Evolutionary conservation across 35 echinoderm and acorn worm species (phyloP), one percentile per base, ranked within the genome.

Genomic region (Chiridota heheva): DNA sequence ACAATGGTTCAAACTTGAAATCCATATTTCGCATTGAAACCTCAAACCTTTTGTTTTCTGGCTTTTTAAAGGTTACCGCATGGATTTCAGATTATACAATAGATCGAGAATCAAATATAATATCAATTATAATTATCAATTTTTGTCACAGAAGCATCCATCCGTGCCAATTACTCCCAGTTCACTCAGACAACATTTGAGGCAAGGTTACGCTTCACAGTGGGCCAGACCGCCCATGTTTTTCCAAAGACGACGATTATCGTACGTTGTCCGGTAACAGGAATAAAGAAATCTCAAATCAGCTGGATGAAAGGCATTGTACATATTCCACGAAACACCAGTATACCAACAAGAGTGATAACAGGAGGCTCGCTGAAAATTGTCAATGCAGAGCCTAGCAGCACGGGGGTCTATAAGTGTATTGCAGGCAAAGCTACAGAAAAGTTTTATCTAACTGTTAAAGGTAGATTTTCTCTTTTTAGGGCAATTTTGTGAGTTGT

Each of bases 361-460:
- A 31, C 53, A 0, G 75, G 75, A 1, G 75, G 75, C 18, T 37
- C 53, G 16, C 36, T 78, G 7, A 78, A 78, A 38, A 40, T 78
- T 36, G 53, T 58, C 2, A 49, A 42, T 4, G 24, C 62, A 29
- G 26, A 36, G 2, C 17, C 42, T 15, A 57, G 30, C 2, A 37
- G 62, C 42, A 40, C 53, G 3, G 75, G 75, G 17, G 48, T 78
- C 2, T 78, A 78, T 42, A 78, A 49, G 15, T 78, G 75, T 61
- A 30, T 40, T 29, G 75, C 56, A 17, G 75, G 75, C 7, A 2
- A 36, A 35, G 35, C 62, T 18, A 60, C 75, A 17, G 75, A 78
- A 40, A 62, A 78, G 34, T 78, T 78, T 62, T 61, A 78, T 42
- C 53, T 78, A 35, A 78, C 53, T 25, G 75, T 78, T 34, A n/a